Base-by-base conservation (phyloP, 2,797 vertebrate species). In the Myotis daubentonii region DNA sequence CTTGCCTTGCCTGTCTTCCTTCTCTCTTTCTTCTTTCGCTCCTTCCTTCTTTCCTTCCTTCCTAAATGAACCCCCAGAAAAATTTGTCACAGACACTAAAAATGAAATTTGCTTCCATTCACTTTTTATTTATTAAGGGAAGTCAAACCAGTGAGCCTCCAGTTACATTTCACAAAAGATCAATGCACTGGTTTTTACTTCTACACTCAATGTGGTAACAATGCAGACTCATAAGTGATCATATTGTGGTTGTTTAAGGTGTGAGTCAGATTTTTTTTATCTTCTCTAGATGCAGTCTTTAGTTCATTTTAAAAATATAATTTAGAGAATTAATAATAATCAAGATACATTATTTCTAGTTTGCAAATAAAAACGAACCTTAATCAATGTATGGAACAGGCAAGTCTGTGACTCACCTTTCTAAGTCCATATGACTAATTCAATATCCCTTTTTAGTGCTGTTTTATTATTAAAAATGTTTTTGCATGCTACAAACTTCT, bases 401-500 rank as follows among this genome's bases (percentile, higher is more conserved):
- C 30, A 81, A 95, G 68, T n/a, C 22, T 93, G 28, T 80, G 89
- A 95, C 94, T 62, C 28, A 95, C 66, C 92, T 82, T 87, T 55
- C 22, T 78, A 41, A 94, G 20, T 81, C 55, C 89, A 49, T 87
- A 68, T 72, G 53, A 87, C 7, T 95, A 96, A 97, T 96, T 97
- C 80, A 94, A 79, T 96, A 92, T 85, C 82, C 51, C 47, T 86
- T 41, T 88, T 51, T 74, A 81, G 4, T 36, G 47, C 6, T 72
- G 19, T 88, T 92, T 23, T 65, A 28, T 51, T 60, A 80, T 89
- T 72, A 38, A 25, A 30, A 38, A 23, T 93, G 47, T 62, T 88
- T 88, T 84, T 95, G 49, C 72, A 91, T 89, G 70, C 89, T 80
- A 70, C 87, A 96, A 93, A 81, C 9, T 49, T 91, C 55, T 92